These are phyloP conservation scores for Machimus atricapillus DNA, from an alignment of 2,888 invertebrate genomes.

Conservation along the genomic window DNA sequence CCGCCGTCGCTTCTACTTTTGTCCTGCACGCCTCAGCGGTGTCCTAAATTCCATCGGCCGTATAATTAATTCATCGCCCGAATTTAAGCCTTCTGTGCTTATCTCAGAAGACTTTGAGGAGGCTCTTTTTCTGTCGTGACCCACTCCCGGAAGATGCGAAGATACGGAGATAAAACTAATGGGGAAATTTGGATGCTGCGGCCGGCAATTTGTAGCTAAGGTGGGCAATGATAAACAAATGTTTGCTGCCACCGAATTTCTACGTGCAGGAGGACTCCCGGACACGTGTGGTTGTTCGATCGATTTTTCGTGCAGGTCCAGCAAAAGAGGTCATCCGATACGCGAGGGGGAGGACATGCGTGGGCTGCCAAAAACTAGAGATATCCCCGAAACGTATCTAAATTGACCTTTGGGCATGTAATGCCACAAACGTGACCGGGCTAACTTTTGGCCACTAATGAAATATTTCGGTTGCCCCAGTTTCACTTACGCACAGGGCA, in stretches of 20 bases:
- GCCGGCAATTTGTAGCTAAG: slow-evolving; percentile 7
- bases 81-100: background rate
- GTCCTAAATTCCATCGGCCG: slow-evolving; percentile 1
- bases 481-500: background rate
- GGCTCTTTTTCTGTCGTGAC: slow-evolving; percentile 15
- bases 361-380: background rate
- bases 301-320: background rate
- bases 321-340: background rate
- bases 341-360: background rate
- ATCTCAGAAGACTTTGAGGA: background rate
- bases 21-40: background rate
- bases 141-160: background rate
- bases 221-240: slow-evolving; percentile 25
- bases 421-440: slow-evolving; percentile 3
- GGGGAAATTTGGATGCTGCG: background rate
- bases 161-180: background rate
- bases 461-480: slow-evolving; percentile 5
- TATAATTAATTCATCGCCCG: slow-evolving; percentile 29
- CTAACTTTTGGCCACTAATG: slow-evolving; percentile 1
- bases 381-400: slow-evolving; percentile 1
- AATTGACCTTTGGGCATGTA: slow-evolving; percentile 23
- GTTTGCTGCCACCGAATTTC: background rate
- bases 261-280: background rate
- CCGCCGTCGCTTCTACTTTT: background rate
- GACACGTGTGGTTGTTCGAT: background rate